Evolutionary conservation across 1,140 invertebrate species (phyloP).

Genomic region (Drosophila seguyi): DNA sequence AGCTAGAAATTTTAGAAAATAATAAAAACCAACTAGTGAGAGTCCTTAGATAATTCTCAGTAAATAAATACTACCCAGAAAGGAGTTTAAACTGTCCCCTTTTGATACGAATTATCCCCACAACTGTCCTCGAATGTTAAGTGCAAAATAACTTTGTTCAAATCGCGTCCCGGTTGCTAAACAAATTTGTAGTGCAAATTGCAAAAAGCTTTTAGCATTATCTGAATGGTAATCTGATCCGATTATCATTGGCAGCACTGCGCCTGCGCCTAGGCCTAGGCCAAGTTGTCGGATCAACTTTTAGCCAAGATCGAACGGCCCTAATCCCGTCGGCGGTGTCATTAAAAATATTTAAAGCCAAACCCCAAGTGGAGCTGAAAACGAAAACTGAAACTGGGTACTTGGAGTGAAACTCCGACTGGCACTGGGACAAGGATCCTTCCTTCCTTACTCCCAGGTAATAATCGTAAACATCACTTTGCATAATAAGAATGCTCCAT

Average conservation of each 20-base stretch:
- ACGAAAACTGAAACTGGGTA: conserved; percentile 18
- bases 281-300: conserved; percentile 28
- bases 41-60: no score
- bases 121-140: conserved; percentile 38
- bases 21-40: no score
- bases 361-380: conserved; percentile 20
- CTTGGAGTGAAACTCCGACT: neutral
- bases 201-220: conserved; percentile 82
- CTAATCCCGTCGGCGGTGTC: conserved; percentile 71
- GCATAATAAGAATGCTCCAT: conserved; percentile 84
- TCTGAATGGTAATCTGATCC: conserved; percentile 76
- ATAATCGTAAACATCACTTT: conserved; percentile 84
- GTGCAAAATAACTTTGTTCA: conserved; percentile 64
- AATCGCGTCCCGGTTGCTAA: conserved; percentile 35
- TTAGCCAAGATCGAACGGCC: conserved; percentile 28
- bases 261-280: conserved; percentile 21
- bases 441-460: no score
- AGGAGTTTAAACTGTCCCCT: neutral
- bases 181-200: conserved; percentile 81
- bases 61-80: neutral
- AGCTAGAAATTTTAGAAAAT: no score
- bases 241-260: conserved; percentile 75
- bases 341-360: conserved; percentile 79
- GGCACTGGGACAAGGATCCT: conserved; percentile 20
- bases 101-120: neutral